Evolutionary conservation across 2,888 invertebrate species (phyloP).

Genomic region (Peribatodes rhomboidaria): DNA sequence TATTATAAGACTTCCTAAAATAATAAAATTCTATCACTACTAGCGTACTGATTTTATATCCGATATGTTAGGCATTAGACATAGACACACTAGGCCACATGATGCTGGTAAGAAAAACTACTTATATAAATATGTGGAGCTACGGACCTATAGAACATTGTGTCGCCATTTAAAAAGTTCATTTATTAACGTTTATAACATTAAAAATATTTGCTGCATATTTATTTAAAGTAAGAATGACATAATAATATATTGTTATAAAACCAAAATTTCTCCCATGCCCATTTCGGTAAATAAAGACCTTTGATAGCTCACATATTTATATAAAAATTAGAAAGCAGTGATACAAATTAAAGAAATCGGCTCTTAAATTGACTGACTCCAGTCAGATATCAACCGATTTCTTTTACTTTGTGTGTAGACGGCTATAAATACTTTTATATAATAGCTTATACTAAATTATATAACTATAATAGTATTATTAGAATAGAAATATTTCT

Average conservation of each 20-base stretch:
- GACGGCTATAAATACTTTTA: conserved; percentile 21
- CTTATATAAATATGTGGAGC: conserved; percentile 47
- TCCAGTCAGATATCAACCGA: background rate
- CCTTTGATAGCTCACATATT: conserved; percentile 41
- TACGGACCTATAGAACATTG: background rate
- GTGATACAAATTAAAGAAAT: conserved; percentile 39
- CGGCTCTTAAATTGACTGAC: background rate
- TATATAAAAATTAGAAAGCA: conserved; percentile 56
- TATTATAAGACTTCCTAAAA: conserved; percentile 60
- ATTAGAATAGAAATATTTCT: conserved; percentile 39
- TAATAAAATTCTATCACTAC: conserved; percentile 62
- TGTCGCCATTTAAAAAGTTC: too few relatives aligned
- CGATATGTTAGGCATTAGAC: conserved; percentile 82
- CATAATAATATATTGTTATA: too few relatives aligned
- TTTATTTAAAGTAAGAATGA: too few relatives aligned
- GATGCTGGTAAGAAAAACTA: conserved; percentile 56
- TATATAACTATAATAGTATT: conserved; percentile 41
- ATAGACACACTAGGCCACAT: conserved; percentile 73
- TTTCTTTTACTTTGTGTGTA: background rate
- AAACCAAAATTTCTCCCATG: conserved; percentile 14
- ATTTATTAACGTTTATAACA: too few relatives aligned
- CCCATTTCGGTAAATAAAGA: background rate
- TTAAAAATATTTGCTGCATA: too few relatives aligned
- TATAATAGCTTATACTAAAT: conserved; percentile 17
- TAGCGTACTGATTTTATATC: conserved; percentile 73